Conservation (phyloP, 2,113 vertebrate genomes). For the Crotophaga sulcirostris region DNA sequence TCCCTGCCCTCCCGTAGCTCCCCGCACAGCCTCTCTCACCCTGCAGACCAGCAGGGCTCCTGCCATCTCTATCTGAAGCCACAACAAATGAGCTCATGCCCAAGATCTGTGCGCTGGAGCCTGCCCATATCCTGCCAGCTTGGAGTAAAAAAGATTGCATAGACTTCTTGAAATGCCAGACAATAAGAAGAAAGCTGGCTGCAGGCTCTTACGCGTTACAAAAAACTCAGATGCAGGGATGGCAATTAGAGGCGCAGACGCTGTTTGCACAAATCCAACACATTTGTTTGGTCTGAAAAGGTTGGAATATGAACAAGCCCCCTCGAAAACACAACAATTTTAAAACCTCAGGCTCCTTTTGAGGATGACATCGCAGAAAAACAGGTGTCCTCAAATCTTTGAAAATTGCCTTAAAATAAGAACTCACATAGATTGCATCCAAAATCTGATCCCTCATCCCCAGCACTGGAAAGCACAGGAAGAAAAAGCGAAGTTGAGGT, state of each 20-base stretch:
- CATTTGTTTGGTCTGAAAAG: conserved; percentile 53
- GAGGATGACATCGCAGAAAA: neutral
- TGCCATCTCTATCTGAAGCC: conserved; percentile 1
- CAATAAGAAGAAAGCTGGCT: conserved; percentile 20
- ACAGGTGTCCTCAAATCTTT: neutral
- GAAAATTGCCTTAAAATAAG: neutral
- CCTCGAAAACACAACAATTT: neutral
- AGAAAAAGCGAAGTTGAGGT: neutral
- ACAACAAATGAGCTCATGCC: conserved; percentile 23
- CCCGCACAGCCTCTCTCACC: neutral
- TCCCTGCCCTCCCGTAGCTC: neutral
- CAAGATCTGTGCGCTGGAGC: neutral
- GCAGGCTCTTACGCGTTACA: neutral
- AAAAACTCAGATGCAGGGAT: neutral
- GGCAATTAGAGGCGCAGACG: conserved; percentile 23
- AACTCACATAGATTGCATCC: neutral
- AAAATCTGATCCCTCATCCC: neutral
- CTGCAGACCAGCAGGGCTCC: neutral
- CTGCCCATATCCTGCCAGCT: neutral
- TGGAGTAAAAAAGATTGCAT: neutral
- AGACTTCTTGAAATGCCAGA: conserved; percentile 21
- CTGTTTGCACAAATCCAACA: conserved; percentile 25
- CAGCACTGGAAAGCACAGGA: neutral
- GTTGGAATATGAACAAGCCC: conserved; percentile 22
- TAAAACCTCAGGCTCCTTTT: neutral